Evolutionary conservation across 2,888 invertebrate genomes (phyloP).

Genomic region (Poecilus cupreus): DNA sequence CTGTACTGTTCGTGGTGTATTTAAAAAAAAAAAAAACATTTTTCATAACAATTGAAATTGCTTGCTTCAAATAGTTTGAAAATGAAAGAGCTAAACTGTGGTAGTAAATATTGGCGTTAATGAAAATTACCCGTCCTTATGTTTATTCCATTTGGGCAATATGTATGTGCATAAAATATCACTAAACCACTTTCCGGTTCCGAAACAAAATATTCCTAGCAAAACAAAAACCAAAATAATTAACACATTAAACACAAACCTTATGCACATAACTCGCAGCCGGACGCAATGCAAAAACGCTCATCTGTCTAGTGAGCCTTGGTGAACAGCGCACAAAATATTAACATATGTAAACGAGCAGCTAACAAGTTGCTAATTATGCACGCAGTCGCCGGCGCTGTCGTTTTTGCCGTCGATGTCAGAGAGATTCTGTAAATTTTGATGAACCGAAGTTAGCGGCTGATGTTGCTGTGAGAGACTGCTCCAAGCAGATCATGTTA

Average conservation of each 20-base stretch:
- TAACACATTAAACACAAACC: conserved; percentile 25
- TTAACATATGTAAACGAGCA: conserved; percentile 47
- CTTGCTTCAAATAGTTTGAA: background rate
- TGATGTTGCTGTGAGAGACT: background rate
- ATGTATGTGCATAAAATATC: background rate
- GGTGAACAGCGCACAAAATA: conserved; percentile 28
- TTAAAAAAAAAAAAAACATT: background rate
- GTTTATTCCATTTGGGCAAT: background rate
- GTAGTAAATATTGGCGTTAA: background rate
- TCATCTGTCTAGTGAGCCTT: conserved; percentile 9
- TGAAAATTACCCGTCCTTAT: background rate
- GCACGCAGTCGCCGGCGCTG: conserved; percentile 11
- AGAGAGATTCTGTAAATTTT: conserved; percentile 26
- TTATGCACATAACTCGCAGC: conserved; percentile 3
- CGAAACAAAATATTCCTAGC: conserved; percentile 10
- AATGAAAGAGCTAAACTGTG: background rate
- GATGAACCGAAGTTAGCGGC: conserved; percentile 21
- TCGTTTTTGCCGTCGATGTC: conserved; percentile 3
- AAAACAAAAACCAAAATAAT: conserved; percentile 38
- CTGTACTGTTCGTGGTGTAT: too few species aligned
- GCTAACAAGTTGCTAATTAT: conserved; percentile 47
- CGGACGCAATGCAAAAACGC: conserved; percentile 1
- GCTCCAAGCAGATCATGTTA: background rate
- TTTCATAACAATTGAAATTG: background rate
- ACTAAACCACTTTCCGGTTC: background rate